These are phyloP conservation scores for Orgyia antiqua DNA, from an alignment of 2,888 invertebrate genomes.

Conservation along the genomic window DNA sequence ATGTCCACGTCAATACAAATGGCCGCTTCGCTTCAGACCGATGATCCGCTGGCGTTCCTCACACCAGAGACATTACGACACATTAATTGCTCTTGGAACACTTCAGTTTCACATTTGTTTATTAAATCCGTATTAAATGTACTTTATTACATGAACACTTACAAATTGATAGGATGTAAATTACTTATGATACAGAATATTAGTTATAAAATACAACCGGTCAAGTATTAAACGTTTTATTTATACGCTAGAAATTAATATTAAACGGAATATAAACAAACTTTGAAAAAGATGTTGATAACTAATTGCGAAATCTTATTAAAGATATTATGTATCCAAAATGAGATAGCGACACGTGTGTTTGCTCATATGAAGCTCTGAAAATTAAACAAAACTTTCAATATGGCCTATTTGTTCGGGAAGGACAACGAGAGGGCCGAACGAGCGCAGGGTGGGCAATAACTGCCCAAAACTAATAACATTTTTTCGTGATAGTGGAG, in stretches of 20 bases:
- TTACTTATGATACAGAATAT: too few relatives aligned
- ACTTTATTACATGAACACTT: too few relatives aligned
- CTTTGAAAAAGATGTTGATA: too few relatives aligned
- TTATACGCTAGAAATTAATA: too few relatives aligned
- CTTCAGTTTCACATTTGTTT: slow-evolving; percentile 37
- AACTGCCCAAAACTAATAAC: slow-evolving; percentile 74
- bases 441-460: slow-evolving; percentile 59
- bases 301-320: too few relatives aligned
- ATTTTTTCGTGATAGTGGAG: slow-evolving; percentile 71
- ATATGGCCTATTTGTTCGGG: slow-evolving; percentile 53
- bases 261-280: too few relatives aligned
- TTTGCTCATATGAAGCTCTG: slow-evolving; percentile 16
- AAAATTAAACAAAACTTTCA: slow-evolving; percentile 51
- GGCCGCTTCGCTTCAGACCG: slow-evolving; percentile 55
- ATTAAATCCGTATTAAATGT: slow-evolving; percentile 23
- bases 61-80: slow-evolving; percentile 43
- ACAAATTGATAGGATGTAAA: too few relatives aligned
- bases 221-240: too few relatives aligned
- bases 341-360: too few relatives aligned
- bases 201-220: too few relatives aligned
- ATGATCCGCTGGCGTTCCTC: slow-evolving; percentile 39
- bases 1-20: slow-evolving; percentile 60
- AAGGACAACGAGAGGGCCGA: slow-evolving; percentile 50
- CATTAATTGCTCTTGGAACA: slow-evolving; percentile 59
- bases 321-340: too few relatives aligned